A percentile compares a stretch with the other conserved stretches of the same genome.
Evolutionary conservation across 1,140 invertebrate species (phyloP).

Genomic region (Hesperophylax magnus): DNA sequence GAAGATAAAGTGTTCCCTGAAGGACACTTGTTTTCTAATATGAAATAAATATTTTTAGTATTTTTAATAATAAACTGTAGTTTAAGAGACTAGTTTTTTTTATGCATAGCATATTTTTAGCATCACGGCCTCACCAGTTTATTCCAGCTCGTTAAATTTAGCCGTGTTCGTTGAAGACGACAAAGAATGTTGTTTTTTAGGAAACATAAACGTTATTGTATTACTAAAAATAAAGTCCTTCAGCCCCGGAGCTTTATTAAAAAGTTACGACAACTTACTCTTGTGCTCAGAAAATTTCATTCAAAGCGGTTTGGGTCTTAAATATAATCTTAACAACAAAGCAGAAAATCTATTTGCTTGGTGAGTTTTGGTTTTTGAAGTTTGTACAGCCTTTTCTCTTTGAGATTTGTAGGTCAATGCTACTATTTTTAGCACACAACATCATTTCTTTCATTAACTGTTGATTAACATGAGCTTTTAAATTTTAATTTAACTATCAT

Average conservation of each 20-base stretch:
- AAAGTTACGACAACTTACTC: neutral
- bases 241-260: neutral
- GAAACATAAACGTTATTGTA: constrained; percentile 29
- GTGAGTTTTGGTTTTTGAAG: neutral
- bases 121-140: neutral
- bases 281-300: too few species aligned
- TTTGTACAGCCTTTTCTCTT: neutral
- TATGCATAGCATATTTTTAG: too few species aligned
- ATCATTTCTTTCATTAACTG: too few species aligned
- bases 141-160: neutral
- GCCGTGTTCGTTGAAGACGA: neutral
- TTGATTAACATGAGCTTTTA: too few species aligned
- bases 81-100: too few species aligned
- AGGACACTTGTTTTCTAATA: neutral
- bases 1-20: neutral
- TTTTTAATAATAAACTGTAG: too few species aligned
- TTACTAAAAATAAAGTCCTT: constrained; percentile 19
- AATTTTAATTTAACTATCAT: too few species aligned
- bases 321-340: too few species aligned
- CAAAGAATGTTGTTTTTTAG: constrained; percentile 14
- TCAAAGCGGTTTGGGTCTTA: too few species aligned
- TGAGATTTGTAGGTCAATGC: too few species aligned
- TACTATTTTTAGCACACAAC: too few species aligned
- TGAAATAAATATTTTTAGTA: constrained; percentile 18
- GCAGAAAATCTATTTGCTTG: neutral